Evolutionary conservation across 2,888 invertebrate species (phyloP), one percentile per base, ranked within the genome.

Genomic region (Ichneumon xanthorius): DNA sequence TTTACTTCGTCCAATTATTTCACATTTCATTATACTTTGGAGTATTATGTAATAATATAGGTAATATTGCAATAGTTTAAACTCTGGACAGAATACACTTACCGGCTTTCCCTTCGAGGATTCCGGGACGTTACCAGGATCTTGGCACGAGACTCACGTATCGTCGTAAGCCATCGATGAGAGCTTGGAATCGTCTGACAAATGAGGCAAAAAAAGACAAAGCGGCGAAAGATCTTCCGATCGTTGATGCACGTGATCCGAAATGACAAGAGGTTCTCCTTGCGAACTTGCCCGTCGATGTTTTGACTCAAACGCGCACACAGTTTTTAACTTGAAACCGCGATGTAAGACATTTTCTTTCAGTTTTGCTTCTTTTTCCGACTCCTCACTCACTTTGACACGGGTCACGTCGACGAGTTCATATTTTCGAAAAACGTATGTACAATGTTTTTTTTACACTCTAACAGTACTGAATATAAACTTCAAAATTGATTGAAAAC

Each of bases 151-250:
- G 68, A 19, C 73, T 87, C 86, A 87, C 86, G 87, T 87, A 77
- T 80, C 87, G 80, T 86, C 80, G 84, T 87, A 84, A 85, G 86
- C 86, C 87, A 87, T 86, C 86, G 82, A 81, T 76, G 55, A 85
- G 68, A 73, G 67, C 63, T 63, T n/a, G 53, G 33, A 50, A 45
- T 65, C 76, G 61, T 70, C 68, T 19, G 75, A 68, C 70, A 68
- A 82, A 81, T 68, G 77, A 67, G 22, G 80, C 1, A 22, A 50
- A 63, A 26, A 63, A 65, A 70, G 65, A n/a, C 37, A 4, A 22
- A 7, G 30, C 37, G 50, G n/a, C 55, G n/a, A 72, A 81, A 77
- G 76, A 75, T 85, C 80, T 80, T 82, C 19, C 71, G 80, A 82
- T 82, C 76, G 76, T 33, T 50, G 85, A 67, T 80, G 80, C 65